Evolutionary conservation across 2,113 vertebrate genomes (phyloP).

Genomic region (Odobenus rosmarus): DNA sequence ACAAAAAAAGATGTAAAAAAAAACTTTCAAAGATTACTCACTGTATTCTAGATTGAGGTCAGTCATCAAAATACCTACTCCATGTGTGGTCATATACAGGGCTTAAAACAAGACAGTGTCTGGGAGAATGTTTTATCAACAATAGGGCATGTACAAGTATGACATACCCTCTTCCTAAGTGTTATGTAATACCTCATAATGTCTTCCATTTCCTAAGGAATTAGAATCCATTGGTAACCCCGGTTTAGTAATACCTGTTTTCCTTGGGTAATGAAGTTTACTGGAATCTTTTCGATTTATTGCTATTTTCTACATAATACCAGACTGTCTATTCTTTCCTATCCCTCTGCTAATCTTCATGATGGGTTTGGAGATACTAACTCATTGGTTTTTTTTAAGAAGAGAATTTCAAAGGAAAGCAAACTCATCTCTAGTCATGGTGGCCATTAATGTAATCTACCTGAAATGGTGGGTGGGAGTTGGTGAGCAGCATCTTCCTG

Average conservation of each 20-base stretch:
- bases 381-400: constrained; percentile 21
- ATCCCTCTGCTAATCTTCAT: not conserved
- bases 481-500: not conserved
- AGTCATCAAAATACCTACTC: not conserved
- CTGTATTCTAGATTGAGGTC: not conserved
- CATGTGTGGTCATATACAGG: not conserved
- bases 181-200: not conserved
- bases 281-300: not conserved
- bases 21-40: constrained; percentile 1
- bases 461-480: not conserved
- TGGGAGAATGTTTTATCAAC: not conserved
- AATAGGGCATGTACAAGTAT: not conserved
- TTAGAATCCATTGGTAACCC: not conserved
- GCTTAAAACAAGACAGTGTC: not conserved
- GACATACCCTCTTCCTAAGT: not conserved
- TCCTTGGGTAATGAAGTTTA: not conserved
- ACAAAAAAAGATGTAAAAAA: too few species aligned
- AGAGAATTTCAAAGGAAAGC: constrained; percentile 17
- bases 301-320: not conserved
- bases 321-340: not conserved
- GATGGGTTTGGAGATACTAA: not conserved
- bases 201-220: not conserved
- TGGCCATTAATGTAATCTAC: not conserved
- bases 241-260: not conserved
- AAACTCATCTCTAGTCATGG: not conserved